Evolutionary conservation across 2,888 invertebrate species (phyloP), one percentile per base, ranked within the genome.

Genomic region (Lithophane socia): DNA sequence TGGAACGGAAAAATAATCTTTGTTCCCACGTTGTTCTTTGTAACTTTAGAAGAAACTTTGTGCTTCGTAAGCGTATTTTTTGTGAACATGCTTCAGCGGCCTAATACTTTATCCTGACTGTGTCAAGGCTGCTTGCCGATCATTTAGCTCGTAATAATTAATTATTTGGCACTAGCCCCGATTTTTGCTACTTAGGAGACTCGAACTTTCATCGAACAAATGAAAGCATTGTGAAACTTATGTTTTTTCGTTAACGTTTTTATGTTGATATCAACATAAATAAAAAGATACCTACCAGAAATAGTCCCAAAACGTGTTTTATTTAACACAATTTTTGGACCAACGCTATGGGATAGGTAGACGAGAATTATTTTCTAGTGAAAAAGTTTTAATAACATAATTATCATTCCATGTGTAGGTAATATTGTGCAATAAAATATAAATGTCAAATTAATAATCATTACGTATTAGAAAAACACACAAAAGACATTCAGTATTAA

Each of bases 61-160:
- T 72, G 54, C 47, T 77, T 47, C 42, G 42, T 79, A 47, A 67
- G 54, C 54, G 29, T 77, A n/a, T 70, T 77, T 75, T 72, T 52
- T 72, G 61, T 44, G 13, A 42, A 56, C 49, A 64, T 24, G 16
- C 44, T 67, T 44, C 61, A 52, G 16, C 24, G 12, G 42, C 18
- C 68, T 47, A 18, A 54, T 71, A 18, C 24, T 60, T 42, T 49
- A 71, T 76, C 68, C 21, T 63, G 49, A 64, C n/a, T 79, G 58
- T 73, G 77, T 78, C 75, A 82, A 85, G 85, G 85, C 63, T 68
- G 18, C 21, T 21, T 71, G 64, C 49, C 58, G 3, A 75, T 74
- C 54, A 85, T 77, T 84, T 79, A 82, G 65, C 49, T 64, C n/a
- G 68, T 58, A 80, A 70, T 77, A 64, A 78, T 85, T 74, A 77